Conservation (phyloP, 2,113 vertebrate species). For the Xenotilapia caudafasciata region DNA sequence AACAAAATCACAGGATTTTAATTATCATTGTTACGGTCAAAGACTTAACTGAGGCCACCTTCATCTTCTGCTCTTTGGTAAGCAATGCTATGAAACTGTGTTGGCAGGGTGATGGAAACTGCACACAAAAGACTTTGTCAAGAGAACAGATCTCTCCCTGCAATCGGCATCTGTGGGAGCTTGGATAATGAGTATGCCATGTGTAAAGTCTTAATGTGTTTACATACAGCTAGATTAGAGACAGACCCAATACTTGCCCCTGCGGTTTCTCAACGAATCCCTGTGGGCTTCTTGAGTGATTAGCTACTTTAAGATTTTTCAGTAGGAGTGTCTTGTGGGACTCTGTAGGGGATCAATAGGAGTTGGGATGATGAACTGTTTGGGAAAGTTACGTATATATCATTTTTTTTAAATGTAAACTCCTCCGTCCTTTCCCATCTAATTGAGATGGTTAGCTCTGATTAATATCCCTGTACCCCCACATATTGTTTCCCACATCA, state of each 20-base stretch:
- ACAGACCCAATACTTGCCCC: constrained; percentile 52
- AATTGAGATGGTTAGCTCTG: constrained; percentile 44
- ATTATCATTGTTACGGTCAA: not conserved
- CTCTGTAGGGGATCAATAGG: constrained; percentile 62
- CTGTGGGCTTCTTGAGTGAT: constrained; percentile 65
- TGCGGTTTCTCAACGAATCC: constrained; percentile 60
- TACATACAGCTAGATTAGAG: constrained; percentile 60
- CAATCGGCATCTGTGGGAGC: constrained; percentile 32
- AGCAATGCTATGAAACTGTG: not conserved
- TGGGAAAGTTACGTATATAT: constrained; percentile 37
- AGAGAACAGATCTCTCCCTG: constrained; percentile 27
- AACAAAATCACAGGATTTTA: not conserved
- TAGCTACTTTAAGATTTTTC: constrained; percentile 62
- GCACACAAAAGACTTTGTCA: constrained; percentile 13
- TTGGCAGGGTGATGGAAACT: constrained; percentile 26
- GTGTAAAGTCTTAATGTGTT: constrained; percentile 65
- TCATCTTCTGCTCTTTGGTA: not conserved
- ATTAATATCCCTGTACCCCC: constrained; percentile 29
- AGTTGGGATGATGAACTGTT: constrained; percentile 61
- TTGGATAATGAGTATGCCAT: constrained; percentile 47
- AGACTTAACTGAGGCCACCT: not conserved
- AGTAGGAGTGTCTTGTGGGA: constrained; percentile 38
- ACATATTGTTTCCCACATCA: constrained; percentile 8
- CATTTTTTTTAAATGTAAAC: constrained; percentile 14
- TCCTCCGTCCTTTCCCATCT: constrained; percentile 14